Evolutionary conservation across 2,797 vertebrate species (phyloP), one percentile per base, ranked within the genome.

Genomic region (Pelodytes ibericus): DNA sequence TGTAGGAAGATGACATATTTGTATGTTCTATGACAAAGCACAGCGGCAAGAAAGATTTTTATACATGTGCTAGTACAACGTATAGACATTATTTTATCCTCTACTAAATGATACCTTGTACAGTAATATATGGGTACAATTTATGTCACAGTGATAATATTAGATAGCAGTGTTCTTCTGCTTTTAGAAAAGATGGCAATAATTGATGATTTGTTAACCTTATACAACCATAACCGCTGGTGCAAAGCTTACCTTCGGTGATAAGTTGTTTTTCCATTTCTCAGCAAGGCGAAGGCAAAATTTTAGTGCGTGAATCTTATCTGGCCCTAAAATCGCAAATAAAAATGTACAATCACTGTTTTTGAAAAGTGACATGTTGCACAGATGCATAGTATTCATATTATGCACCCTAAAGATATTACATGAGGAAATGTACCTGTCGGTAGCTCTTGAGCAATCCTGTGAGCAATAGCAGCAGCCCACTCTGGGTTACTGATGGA

Each of bases 391-490:
- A 36, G 5, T 6, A 36, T 11, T 36, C n/a, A n/a, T 36, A 11
- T 61, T n/a, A 8, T 60, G 20, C 16, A 10, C 25, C n/a, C 3
- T 18, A 30, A 26, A 60, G 2, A 65, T 16, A n/a, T 11, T 24
- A 25, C 26, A 3, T 4, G n/a, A 58, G 25, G 20, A 8, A 29
- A 22, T 26, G 13, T 44, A 98, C 98, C 97, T 87, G 92, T 86
- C 1, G 95, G 96, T 75, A 99, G 88, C 39, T 99, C 95, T 87
- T 98, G 95, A 58, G 95, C 89, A 67, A 99, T 94, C 80, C 89
- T 96, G 86, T 95, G 91, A 56, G 95, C 93, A 0, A 95, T 95
- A 60, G 96, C 96, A 1, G 92, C 92, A 0, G 96, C 96, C 94
- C 94, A 97, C 84, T 99, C 96, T 0, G 90, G 91, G 74, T 94